Evolutionary conservation across 2,888 invertebrate species (phyloP).

Genomic region (Drosophila differens): DNA sequence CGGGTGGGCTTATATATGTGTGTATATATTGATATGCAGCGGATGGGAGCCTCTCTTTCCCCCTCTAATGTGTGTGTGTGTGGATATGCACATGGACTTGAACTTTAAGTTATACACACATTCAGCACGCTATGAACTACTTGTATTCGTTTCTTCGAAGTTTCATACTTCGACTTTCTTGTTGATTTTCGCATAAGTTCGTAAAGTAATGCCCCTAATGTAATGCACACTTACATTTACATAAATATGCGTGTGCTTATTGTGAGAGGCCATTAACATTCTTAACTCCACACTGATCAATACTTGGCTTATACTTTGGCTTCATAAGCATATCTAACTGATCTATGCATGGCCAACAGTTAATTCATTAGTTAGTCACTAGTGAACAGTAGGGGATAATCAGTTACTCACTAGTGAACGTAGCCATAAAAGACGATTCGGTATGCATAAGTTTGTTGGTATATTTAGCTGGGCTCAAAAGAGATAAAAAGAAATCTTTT

Average conservation of each 20-base stretch:
- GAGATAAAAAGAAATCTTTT: too few relatives aligned
- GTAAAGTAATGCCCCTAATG: neutral
- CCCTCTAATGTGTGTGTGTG: neutral
- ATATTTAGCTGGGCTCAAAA: too few relatives aligned
- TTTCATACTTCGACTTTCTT: neutral
- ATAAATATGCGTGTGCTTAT: neutral
- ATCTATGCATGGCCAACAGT: neutral
- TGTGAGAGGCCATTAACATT: neutral
- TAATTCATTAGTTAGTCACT: too few relatives aligned
- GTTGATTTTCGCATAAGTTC: neutral
- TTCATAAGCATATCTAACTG: neutral
- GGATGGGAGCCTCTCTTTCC: neutral
- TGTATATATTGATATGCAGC: neutral
- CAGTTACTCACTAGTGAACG: too few relatives aligned
- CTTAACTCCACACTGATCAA: neutral
- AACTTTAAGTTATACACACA: conserved; percentile 9
- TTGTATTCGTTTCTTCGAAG: conserved; percentile 2
- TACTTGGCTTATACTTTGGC: neutral
- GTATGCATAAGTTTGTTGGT: too few relatives aligned
- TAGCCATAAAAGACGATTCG: too few relatives aligned
- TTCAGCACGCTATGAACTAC: neutral
- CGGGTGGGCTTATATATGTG: neutral
- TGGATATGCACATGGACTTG: neutral
- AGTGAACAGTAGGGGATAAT: too few relatives aligned
- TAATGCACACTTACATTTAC: neutral